phyloP scores from a whole-genome alignment of 2,888 invertebrate genomes.

The Torymus tubicola region DNA sequence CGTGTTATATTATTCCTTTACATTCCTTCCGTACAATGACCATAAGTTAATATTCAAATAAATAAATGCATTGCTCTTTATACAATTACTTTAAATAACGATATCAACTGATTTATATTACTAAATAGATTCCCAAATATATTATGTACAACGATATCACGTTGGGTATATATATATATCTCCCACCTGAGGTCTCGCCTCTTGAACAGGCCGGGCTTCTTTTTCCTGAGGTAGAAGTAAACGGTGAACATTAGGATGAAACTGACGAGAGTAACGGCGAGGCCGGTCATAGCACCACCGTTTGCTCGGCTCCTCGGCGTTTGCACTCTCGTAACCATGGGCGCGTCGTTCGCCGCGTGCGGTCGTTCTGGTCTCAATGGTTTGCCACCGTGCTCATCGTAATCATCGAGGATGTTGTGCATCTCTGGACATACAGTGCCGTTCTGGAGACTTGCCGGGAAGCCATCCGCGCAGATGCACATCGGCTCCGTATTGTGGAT shows the following conservation, averaged over 20 bases:
- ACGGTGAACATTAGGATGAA: conserved; percentile 56
- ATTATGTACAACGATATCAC: no score
- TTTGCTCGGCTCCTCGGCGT: background rate
- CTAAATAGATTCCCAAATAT: no score
- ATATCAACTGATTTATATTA: no score
- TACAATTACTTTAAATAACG: no score
- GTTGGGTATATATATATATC: no score
- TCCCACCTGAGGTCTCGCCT: conserved; percentile 60
- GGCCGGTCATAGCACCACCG: conserved; percentile 56
- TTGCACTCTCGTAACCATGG: conserved; percentile 1
- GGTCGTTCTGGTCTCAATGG: background rate
- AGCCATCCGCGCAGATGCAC: conserved; percentile 80
- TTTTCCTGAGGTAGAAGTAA: conserved; percentile 66
- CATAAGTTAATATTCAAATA: no score
- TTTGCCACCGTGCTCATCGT: background rate
- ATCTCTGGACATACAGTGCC: conserved; percentile 53
- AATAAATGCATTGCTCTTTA: no score
- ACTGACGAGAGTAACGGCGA: conserved; percentile 60
- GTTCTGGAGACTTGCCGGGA: conserved; percentile 39
- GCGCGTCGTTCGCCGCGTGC: background rate
- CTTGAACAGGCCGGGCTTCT: conserved; percentile 58
- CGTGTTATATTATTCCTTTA: no score
- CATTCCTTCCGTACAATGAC: no score
- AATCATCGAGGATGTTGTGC: background rate
- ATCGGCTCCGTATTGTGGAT: conserved; percentile 74